Evolutionary conservation across 2,888 invertebrate genomes (phyloP), one percentile per base, ranked within the genome.

Genomic region (Rhingia rostrata): DNA sequence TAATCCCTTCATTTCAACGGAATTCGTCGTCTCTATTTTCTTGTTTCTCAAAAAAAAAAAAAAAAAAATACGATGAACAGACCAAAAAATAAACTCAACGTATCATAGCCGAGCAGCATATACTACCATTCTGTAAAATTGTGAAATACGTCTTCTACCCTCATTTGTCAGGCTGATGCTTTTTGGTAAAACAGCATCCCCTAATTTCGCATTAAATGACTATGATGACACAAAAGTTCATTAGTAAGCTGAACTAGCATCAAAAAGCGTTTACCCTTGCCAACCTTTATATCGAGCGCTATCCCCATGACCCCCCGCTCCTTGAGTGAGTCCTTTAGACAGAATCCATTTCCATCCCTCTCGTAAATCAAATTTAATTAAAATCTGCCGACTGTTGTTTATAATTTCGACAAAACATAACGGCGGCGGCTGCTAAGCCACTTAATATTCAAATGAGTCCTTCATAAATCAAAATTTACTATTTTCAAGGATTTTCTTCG

Each of bases 301-400:
- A 22, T 41, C 22, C 22, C n/a, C 35, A 14, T n/a, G 9, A 9
- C n/a, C 41, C 41, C 32, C n/a, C 43, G n/a, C 12, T 5, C n/a
- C 41, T n/a, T 7, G 41, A 5, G 4, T 45, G 22, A 2, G 14
- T 43, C 22, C 22, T 22, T 37, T 45, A 22, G 32, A 79, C 63
- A 54, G 47, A 73, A 74, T 74, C 73, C 64, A 73, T 78, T 79
- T 83, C 63, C 83, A 79, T 74, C 79, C 70, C 74, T 74, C 60
- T 70, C 74, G 74, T 84, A 84, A 80, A 84, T 84, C 84, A 84
- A 84, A 84, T 84, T 84, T 84, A 84, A 84, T 84, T 80, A 84
- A 84, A 84, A 74, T 74, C 74, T 75, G 79, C 84, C 74, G 79
- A 84, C 84, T 84, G 79, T 70, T 82, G 77, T 80, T 84, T 80